Evolutionary conservation across 1,140 invertebrate species (phyloP), one percentile per base, ranked within the genome.

Genomic region (Ostrea denselamellosa): DNA sequence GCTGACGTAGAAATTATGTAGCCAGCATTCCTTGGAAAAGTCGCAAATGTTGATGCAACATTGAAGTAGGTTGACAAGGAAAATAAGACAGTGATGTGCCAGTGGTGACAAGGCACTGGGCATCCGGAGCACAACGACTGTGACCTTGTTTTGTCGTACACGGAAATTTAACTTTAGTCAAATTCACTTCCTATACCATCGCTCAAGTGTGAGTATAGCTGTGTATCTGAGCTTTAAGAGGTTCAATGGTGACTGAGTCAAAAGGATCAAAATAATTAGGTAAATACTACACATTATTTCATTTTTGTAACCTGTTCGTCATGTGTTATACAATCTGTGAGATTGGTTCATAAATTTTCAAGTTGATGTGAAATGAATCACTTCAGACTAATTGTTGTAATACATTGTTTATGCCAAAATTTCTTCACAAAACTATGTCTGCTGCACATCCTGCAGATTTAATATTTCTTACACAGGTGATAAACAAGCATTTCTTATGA

Each of bases 101-200:
- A 77, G 68, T 34, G 68, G 28, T 77, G 68, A 77, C 68, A 34
- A 77, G 68, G 68, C 68, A 25, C 68, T 77, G 68, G 25, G 68
- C 68, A 77, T 77, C 68, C 68, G 68, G 68, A 77, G 68, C 68
- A 34, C 25, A 28, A 77, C 68, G 68, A 77, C 12, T 34, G 68
- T 77, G 68, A 77, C 68, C 68, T 77, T 77, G 68, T 77, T 77
- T 77, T 77, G 25, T 77, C 68, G 68, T 77, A 77, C 68, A 77
- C 68, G 68, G 68, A 77, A 77, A 77, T 77, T 77, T 77, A 77
- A 77, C 68, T 77, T 34, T 77, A 25, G 68, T 77, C 68, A 34
- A 77, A 77, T 77, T 77, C 68, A 77, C 68, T 77, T 77, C 68
- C 68, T 77, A 77, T 34, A 77, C 68, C 28, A 25, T 77, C 68